Base-by-base conservation (phyloP, 2,113 vertebrate genomes). In the Mungos mungo region DNA sequence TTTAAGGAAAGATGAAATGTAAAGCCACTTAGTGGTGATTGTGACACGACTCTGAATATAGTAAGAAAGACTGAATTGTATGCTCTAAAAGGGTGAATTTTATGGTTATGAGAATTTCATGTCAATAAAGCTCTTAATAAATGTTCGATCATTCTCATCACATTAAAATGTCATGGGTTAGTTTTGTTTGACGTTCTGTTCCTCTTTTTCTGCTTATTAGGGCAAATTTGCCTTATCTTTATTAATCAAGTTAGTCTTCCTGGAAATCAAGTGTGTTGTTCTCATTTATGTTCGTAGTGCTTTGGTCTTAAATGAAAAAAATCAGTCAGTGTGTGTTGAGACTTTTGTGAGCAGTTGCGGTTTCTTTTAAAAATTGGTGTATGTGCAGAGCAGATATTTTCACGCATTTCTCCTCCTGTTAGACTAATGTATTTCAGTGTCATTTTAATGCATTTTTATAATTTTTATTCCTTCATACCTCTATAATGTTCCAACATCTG, bases 351-450 rank as follows among this genome's bases (percentile, higher is more conserved):
- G 13, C 60, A 92, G 15, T 66, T 93, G 29, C 1, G 86, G 0
- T 96, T 29, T 7, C 27, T 79, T 90, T 95, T 93, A 33, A 65
- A 95, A 96, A 82, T 52, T 74, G 66, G 15, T 83, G 2, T 71
- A 21, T 84, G n/a, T 41, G 65, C 57, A 92, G 52, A 89, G 52
- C 19, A 85, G 27, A 79, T 85, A 86, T 81, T 95, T 97, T 80
- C 92, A 23, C 88, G 29, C 13, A 19, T 25, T 66, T 82, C 66
- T 35, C 0, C 0, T 11, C 45, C 65, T 19, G 31, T 86, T 93
- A 95, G 65, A 12, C 68, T 95, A 85, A 93, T 97, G 88, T 95
- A 96, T 95, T 97, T 88, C 95, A 88, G 83, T 87, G 38, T 86
- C 74, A 92, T 81, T 92, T 96, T 83, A 84, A 93, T 96, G n/a